Percentiles rank a stretch among this genome's conserved stretches.
These are phyloP conservation scores for Pristis pectinata DNA, from an alignment of 2,797 vertebrate genomes.

Conservation along the genomic window DNA sequence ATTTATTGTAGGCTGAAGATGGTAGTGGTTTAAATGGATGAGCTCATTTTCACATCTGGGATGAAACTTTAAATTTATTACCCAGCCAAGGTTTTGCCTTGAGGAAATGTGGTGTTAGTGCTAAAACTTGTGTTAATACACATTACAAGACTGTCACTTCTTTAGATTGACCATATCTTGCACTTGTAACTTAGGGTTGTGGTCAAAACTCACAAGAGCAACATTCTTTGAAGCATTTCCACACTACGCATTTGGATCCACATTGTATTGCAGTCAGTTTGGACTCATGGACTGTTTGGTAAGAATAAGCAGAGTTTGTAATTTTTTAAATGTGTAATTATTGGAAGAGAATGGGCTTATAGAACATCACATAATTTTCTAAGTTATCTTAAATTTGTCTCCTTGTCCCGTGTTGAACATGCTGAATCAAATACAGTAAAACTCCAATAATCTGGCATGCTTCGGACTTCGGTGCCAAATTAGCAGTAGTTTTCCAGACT, in stretches of 20 bases:
- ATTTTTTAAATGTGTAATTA: neutral
- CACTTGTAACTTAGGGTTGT: constrained; percentile 66
- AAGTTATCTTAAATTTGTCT: neutral
- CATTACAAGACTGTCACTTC: neutral
- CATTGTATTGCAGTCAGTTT: constrained; percentile 87
- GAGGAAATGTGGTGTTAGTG: neutral
- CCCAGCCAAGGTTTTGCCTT: neutral
- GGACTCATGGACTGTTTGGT: constrained; percentile 92
- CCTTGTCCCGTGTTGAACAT: neutral
- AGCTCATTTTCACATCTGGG: neutral
- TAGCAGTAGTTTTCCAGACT: neutral
- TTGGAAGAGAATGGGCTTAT: neutral
- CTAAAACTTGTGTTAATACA: neutral
- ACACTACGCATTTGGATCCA: constrained; percentile 64
- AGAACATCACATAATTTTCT: too few species aligned
- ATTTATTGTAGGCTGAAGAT: neutral
- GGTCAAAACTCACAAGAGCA: constrained; percentile 77
- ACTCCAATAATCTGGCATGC: too few species aligned
- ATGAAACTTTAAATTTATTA: neutral
- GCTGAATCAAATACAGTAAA: neutral
- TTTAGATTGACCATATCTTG: neutral
- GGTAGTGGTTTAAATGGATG: neutral
- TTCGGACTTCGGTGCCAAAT: neutral
- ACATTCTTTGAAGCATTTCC: constrained; percentile 82
- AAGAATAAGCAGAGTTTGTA: constrained; percentile 46